Evolutionary conservation across 2,797 vertebrate species (phyloP), one percentile per base, ranked within the genome.

Genomic region (Oreonectes daqikongensis): DNA sequence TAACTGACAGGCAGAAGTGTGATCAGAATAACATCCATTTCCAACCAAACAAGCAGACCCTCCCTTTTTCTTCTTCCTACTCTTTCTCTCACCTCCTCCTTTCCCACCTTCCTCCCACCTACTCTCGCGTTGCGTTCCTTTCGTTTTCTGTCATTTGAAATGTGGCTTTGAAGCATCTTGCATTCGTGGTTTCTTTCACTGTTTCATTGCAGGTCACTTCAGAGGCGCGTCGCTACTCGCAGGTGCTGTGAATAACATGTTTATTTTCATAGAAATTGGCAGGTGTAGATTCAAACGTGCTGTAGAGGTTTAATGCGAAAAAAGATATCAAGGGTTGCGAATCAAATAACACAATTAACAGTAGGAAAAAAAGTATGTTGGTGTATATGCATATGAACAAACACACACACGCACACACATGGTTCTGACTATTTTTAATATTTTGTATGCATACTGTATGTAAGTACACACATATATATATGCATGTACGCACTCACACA

Each of bases 1-100:
- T 68, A 83, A 81, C 77, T 79, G 85, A 83, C 61, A 78, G 55
- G 64, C 71, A 70, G 70, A 80, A 74, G 84, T 82, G 73, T 84
- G 88, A 87, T 85, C 66, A 77, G 85, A 89, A 86, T 86, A 85
- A 89, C 85, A 85, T 82, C 61, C 77, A 77, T 66, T 70, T 70
- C 72, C 78, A 70, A 84, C 85, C 79, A 79, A 78, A 80, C 60
- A 65, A 52, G 44, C 66, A 67, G 73, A 84, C 81, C 73, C 77
- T 67, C 6, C 44, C 71, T 53, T 74, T 42, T 18, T 61, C 17
- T 35, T 35, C 18, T 26, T 61, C 28, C 30, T 32, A 26, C 65
- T 30, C 22, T 69, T 24, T 46, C 46, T 79, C 14, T 53, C 24
- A 55, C 35, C 22, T 64, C 15, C 26, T 61, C 28, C 40, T 46